phyloP scores from a whole-genome alignment of 2,888 invertebrate genomes.

The Trimorus sp. region DNA sequence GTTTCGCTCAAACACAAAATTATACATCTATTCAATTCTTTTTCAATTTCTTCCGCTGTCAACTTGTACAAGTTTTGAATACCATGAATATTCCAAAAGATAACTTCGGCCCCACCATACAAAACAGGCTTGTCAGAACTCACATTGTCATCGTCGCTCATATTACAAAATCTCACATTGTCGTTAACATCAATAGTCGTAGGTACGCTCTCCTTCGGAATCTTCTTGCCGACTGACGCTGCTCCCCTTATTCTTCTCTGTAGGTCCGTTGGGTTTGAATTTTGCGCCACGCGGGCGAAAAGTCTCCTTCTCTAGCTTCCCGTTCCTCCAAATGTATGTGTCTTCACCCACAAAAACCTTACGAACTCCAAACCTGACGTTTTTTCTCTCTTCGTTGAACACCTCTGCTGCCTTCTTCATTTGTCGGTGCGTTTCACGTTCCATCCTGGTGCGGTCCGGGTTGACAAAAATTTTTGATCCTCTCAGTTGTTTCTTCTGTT shows the following conservation, averaged over 20 bases:
- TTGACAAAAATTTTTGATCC: conserved; percentile 11
- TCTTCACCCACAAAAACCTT: conserved; percentile 2
- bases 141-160: not conserved
- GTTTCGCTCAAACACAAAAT: conserved; percentile 23
- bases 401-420: conserved; percentile 3
- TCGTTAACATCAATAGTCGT: not conserved
- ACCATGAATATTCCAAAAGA: conserved; percentile 28
- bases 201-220: not conserved
- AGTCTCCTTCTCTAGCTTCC: not conserved
- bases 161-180: not conserved
- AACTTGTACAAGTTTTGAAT: conserved; percentile 18
- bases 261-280: not conserved
- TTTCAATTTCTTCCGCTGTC: conserved; percentile 5
- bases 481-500: not conserved
- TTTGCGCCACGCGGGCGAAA: not conserved
- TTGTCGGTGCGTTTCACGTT: not conserved
- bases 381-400: conserved; percentile 11
- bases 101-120: not conserved
- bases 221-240: not conserved
- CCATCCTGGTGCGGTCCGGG: conserved; percentile 1
- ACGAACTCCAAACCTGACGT: not conserved
- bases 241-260: not conserved
- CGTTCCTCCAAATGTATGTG: conserved; percentile 5
- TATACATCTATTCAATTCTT: not conserved
- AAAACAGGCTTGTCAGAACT: not conserved